These are phyloP conservation scores for Stichopus chloronotus DNA, from an alignment of 35 echinoderm and acorn worm genomes.

Conservation along the genomic window DNA sequence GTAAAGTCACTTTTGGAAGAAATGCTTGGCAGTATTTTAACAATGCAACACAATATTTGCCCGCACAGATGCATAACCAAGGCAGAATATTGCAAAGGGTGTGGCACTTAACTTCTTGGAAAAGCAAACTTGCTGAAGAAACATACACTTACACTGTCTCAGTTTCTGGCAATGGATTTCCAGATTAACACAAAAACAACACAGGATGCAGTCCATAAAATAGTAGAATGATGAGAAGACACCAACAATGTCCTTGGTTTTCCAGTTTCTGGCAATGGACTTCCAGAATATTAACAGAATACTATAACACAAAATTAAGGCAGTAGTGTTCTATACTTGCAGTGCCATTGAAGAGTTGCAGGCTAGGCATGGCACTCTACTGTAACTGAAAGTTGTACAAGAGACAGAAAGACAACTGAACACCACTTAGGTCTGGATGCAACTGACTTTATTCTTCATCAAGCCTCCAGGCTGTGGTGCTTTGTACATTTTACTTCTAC, in stretches of 20 bases:
- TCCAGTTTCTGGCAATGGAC: slow-evolving; percentile 12
- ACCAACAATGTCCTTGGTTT: background rate
- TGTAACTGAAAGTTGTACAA: too few species aligned
- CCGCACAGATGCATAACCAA: background rate
- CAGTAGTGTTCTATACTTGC: background rate
- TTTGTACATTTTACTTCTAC: too few species aligned
- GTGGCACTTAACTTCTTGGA: slow-evolving; percentile 3
- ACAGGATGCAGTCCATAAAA: slow-evolving; percentile 1
- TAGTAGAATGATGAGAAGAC: background rate
- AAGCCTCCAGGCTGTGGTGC: too few species aligned
- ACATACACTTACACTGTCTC: slow-evolving; percentile 14
- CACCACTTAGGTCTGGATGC: too few species aligned
- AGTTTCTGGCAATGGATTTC: slow-evolving; percentile 8
- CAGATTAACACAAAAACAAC: background rate
- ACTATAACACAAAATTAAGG: background rate
- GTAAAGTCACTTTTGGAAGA: background rate
- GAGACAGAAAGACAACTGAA: too few species aligned
- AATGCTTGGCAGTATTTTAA: background rate
- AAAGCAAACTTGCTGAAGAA: background rate
- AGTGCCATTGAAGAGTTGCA: background rate
- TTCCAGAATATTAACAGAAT: slow-evolving; percentile 5
- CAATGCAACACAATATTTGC: background rate
- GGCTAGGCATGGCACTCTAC: background rate
- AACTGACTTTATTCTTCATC: too few species aligned
- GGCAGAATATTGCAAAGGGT: background rate